Conservation (phyloP, 2,113 vertebrate genomes). For the Malaclemys terrapin region DNA sequence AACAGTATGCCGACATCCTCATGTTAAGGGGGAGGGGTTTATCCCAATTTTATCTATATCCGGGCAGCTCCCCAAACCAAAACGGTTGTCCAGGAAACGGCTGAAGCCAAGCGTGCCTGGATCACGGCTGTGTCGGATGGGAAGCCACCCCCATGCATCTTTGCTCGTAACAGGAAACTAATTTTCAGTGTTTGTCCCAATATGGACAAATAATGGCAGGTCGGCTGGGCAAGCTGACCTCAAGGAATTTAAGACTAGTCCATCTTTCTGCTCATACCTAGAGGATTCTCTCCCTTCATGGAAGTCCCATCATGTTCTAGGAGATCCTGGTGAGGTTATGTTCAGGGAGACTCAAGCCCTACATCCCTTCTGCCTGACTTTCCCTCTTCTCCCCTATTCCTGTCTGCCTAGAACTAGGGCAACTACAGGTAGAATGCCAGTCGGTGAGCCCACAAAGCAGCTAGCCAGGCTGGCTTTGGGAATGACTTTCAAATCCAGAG, state of each 20-base stretch:
- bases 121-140: conserved; percentile 2
- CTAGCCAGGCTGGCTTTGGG: accelerated
- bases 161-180: neutral
- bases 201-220: neutral
- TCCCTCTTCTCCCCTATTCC: neutral
- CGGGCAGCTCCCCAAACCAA: conserved; percentile 47
- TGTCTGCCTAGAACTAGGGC: neutral
- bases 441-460: neutral
- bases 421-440: conserved; percentile 13
- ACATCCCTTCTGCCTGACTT: neutral
- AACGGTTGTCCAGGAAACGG: conserved; percentile 62
- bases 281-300: conserved; percentile 40
- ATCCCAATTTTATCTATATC: conserved; percentile 53
- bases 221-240: neutral
- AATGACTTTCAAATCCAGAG: neutral
- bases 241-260: conserved; percentile 7
- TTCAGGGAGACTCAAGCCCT: neutral
- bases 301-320: neutral
- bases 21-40: neutral
- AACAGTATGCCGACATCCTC: neutral
- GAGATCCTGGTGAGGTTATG: neutral
- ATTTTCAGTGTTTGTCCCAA: neutral
- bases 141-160: conserved; percentile 47
- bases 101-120: conserved; percentile 21
- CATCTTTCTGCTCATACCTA: conserved; percentile 20